Base-by-base conservation (phyloP, 1,140 invertebrate species). In the Drosophila bocqueti region DNA sequence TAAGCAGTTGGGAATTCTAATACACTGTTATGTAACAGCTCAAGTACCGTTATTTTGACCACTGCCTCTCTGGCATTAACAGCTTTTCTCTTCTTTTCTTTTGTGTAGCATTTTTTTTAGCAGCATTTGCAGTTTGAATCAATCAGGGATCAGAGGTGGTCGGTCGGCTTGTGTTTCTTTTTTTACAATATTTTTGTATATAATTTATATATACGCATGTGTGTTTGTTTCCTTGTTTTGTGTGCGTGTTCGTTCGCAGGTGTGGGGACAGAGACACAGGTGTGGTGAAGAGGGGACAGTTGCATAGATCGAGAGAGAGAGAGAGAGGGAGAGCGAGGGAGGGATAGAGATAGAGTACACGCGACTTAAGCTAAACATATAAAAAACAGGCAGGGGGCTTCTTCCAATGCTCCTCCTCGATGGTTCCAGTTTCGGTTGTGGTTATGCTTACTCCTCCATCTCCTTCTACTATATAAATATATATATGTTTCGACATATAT, bases 341-440 rank as follows among this genome's bases (percentile, higher is more conserved):
- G 26, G 26, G 26, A 62, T 2, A 69, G 38, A 59, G n/a, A 60
- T 15, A 63, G 49, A 59, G 36, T 43, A 34, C 15, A 61, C 40
- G 61, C 67, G 67, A 73, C 46, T 73, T 72, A 73, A 50, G 69
- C 45, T 73, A 73, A 73, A 73, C 69, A 73, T 52, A 71, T 67
- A 71, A 68, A 71, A 55, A 54, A 54, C 18, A 55, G 18, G 21
- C 63, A 71, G 63, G 63, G 42, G 64, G 63, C 40, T 38, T 64
- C 26, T 60, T 42, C 24, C 57, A 24, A 50, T 45, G 54, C 57
- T 36, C 21, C 60, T 43, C 47, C 50, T 57, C 47, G 47, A 67
- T 69, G 31, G 29, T 38, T 66, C 8, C 64, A 26, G 49, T 55
- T 45, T 34, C 29, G 43, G 16, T 36, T 46, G 34, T 40, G 47